Conservation (phyloP, 2,888 invertebrate genomes). For the Euplagia quadripunctaria region DNA sequence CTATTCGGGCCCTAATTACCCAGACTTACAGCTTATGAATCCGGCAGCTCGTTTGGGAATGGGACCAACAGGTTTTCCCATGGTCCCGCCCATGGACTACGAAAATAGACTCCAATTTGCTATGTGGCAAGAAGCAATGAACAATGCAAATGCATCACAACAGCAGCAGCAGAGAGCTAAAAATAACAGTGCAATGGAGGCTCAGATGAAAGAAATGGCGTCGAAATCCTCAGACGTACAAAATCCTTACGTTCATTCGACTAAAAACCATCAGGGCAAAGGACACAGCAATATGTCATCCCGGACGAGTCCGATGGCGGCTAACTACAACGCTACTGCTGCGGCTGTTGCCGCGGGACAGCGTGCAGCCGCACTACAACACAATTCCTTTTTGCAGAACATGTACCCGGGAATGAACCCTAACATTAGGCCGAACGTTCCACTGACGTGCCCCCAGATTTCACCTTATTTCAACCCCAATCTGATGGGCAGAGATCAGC, state of each 20-base stretch:
- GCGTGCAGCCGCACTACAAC: slow-evolving; percentile 65
- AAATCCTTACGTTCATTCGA: slow-evolving; percentile 80
- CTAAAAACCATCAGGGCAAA: slow-evolving; percentile 76
- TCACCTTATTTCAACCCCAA: slow-evolving; percentile 80
- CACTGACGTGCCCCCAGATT: slow-evolving; percentile 76
- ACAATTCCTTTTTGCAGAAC: slow-evolving; percentile 73
- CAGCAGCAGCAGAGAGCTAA: slow-evolving; percentile 77
- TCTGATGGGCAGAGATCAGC: slow-evolving; percentile 70
- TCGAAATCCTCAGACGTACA: slow-evolving; percentile 77
- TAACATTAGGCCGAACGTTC: slow-evolving; percentile 71
- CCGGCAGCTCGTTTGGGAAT: slow-evolving; percentile 74
- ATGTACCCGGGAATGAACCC: slow-evolving; percentile 79
- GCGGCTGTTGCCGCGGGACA: slow-evolving; percentile 53
- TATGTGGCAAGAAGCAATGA: slow-evolving; percentile 91
- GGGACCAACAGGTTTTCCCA: slow-evolving; percentile 76
- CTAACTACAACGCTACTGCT: slow-evolving; percentile 69
- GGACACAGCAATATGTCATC: slow-evolving; percentile 74
- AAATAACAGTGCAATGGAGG: slow-evolving; percentile 58
- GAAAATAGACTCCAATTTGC: slow-evolving; percentile 87
- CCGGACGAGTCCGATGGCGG: slow-evolving; percentile 83
- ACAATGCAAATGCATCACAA: slow-evolving; percentile 80
- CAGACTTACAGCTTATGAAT: slow-evolving; percentile 84
- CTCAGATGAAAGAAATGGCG: slow-evolving; percentile 73
- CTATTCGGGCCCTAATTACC: slow-evolving; percentile 80
- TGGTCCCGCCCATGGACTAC: slow-evolving; percentile 83